phyloP scores from a whole-genome alignment of 2,888 invertebrate genomes.

The Flexamia atlantica region DNA sequence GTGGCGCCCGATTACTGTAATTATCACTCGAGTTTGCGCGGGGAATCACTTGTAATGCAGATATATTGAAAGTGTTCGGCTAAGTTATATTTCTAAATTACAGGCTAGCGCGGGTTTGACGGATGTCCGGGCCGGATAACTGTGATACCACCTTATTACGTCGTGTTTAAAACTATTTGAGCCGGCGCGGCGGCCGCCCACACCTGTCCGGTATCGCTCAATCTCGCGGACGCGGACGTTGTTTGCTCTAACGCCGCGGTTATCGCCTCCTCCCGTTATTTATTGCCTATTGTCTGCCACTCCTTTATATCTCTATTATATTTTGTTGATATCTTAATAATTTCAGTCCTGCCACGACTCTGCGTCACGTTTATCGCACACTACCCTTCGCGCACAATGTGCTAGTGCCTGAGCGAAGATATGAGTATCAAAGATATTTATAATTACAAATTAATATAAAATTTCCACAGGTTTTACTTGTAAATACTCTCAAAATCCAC shows the following conservation, averaged over 20 bases:
- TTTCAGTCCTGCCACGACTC: constrained; percentile 29
- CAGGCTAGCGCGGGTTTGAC: constrained; percentile 21
- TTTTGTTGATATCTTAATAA: constrained; percentile 45
- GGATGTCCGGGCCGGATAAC: constrained; percentile 25
- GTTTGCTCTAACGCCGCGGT: constrained; percentile 27
- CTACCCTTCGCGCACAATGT: background rate
- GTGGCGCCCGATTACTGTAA: constrained; percentile 45
- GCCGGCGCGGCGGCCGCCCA: constrained; percentile 29
- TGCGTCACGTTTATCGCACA: constrained; percentile 19
- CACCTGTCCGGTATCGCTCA: constrained; percentile 11
- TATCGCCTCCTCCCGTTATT: constrained; percentile 22
- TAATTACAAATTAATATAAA: no score
- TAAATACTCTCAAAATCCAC: no score
- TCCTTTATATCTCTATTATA: constrained; percentile 45
- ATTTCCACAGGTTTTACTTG: no score
- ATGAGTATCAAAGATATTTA: no score
- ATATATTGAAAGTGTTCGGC: constrained; percentile 46
- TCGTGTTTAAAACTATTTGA: constrained; percentile 47
- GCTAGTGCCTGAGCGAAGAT: no score
- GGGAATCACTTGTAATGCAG: constrained; percentile 48
- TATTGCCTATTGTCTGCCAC: constrained; percentile 32
- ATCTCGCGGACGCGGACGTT: constrained; percentile 30
- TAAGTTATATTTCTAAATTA: constrained; percentile 52
- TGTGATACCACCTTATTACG: constrained; percentile 43
- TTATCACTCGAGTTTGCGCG: constrained; percentile 40